Evolutionary conservation across 1,140 invertebrate genomes (phyloP).

Genomic region (Atta colombica): DNA sequence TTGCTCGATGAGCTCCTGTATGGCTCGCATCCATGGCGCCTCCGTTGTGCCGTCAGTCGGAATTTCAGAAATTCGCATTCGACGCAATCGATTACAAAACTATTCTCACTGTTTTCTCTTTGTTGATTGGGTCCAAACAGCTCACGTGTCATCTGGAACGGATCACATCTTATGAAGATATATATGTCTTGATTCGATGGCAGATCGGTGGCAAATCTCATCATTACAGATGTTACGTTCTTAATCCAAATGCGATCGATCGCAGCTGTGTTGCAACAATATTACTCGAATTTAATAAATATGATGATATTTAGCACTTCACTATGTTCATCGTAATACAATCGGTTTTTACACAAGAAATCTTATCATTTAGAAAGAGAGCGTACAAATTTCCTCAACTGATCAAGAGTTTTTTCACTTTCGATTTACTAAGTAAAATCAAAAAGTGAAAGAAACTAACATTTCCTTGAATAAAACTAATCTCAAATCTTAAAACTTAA

Average conservation of each 20-base stretch:
- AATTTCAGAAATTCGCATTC: slow-evolving; percentile 71
- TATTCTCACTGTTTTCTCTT: slow-evolving; percentile 65
- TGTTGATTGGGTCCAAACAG: not conserved
- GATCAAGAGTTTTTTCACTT: slow-evolving; percentile 35
- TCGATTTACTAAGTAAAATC: slow-evolving; percentile 36
- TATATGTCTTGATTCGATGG: not conserved
- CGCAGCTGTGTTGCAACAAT: not conserved
- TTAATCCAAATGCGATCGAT: not conserved
- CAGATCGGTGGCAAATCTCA: no score
- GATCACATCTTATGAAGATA: not conserved
- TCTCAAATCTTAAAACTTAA: no score
- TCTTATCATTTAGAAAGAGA: not conserved
- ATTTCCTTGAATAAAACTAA: not conserved
- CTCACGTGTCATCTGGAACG: not conserved
- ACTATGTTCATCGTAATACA: not conserved
- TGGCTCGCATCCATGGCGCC: slow-evolving; percentile 57
- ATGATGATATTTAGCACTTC: not conserved
- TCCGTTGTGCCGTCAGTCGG: slow-evolving; percentile 47
- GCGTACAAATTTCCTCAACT: slow-evolving; percentile 13
- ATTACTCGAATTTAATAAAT: not conserved
- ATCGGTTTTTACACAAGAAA: not conserved
- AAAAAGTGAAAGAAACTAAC: slow-evolving; percentile 8
- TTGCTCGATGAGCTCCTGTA: slow-evolving; percentile 60
- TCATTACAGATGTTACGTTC: not conserved
- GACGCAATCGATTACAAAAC: slow-evolving; percentile 76